phyloP scores from a whole-genome alignment of 2,888 invertebrate species.

The Eupithecia pulchellata region DNA sequence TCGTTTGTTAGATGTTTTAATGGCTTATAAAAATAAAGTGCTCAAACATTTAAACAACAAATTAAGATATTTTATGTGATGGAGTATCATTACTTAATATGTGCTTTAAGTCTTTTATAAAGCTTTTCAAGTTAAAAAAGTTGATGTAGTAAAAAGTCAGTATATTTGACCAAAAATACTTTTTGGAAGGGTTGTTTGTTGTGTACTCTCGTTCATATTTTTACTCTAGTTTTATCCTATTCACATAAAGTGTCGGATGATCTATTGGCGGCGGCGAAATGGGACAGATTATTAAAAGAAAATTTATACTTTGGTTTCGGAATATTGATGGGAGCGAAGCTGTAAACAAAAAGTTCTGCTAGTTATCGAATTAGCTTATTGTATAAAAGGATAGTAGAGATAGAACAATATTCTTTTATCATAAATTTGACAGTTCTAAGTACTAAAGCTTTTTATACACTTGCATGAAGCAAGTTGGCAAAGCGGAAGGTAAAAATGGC shows the following conservation, averaged over 20 bases:
- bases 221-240: conserved; percentile 37
- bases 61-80: background rate
- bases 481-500: background rate
- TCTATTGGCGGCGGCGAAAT: conserved; percentile 44
- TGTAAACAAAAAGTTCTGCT: conserved; percentile 39
- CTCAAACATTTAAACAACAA: background rate
- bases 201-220: conserved; percentile 5
- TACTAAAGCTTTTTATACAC: too few species aligned
- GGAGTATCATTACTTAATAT: background rate
- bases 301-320: conserved; percentile 40
- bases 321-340: conserved; percentile 39
- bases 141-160: background rate
- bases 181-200: conserved; percentile 2
- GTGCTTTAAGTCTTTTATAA: background rate
- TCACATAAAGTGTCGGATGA: conserved; percentile 48
- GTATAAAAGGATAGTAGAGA: background rate
- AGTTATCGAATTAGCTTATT: conserved; percentile 21
- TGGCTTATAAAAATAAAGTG: background rate
- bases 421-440: too few species aligned
- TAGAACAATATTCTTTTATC: background rate
- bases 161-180: background rate
- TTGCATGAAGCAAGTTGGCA: background rate
- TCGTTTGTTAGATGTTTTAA: background rate
- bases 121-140: background rate
- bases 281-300: conserved; percentile 46